Base-by-base conservation (phyloP, 2,113 vertebrate species). In the Gasterosteus aculeatus region DNA sequence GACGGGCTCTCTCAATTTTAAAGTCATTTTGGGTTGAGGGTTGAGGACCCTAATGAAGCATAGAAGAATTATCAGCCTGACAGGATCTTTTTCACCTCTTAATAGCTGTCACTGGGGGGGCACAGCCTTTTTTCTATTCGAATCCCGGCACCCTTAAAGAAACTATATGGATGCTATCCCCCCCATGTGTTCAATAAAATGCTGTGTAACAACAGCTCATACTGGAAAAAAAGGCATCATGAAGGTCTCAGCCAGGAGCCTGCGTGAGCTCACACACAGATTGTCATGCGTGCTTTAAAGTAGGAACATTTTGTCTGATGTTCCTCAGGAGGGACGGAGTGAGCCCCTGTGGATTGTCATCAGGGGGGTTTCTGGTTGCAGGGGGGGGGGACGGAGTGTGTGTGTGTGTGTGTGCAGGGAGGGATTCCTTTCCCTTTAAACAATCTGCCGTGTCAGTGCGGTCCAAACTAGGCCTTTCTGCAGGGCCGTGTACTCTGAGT, bases 361-460 rank as follows among this genome's bases (percentile, higher is more conserved):
- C 26, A 5, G 35, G 12, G 54, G 69, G 75, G 88, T 87, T 86
- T 91, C 69, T 88, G 82, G 80, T 87, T 83, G 70, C 81, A 87
- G 87, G 89, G 78, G 84, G 75, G 75, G 81, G 83, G 72, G 83
- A 69, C 82, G 84, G 70, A 87, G 75, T 70, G 69, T 66, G 51
- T 69, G 54, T 57, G 70, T 74, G 35, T 38, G 35, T 63, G 53
- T 69, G 54, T 53, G 70, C 76, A 78, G 73, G 75, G 72, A 87
- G 81, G 87, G 83, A 86, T 86, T 89, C 84, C 85, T 86, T 87
- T 88, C 83, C 80, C 87, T 92, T 88, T 85, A 78, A 89, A 86
- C 88, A 86, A 81, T 85, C 78, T 92, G 88, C 87, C 80, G 62
- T 89, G 91, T 90, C 89, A 90, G 88, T 87, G 83, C 69, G 49